Evolutionary conservation across 2,888 invertebrate species (phyloP).

Genomic region (Perithous albicinctus): DNA sequence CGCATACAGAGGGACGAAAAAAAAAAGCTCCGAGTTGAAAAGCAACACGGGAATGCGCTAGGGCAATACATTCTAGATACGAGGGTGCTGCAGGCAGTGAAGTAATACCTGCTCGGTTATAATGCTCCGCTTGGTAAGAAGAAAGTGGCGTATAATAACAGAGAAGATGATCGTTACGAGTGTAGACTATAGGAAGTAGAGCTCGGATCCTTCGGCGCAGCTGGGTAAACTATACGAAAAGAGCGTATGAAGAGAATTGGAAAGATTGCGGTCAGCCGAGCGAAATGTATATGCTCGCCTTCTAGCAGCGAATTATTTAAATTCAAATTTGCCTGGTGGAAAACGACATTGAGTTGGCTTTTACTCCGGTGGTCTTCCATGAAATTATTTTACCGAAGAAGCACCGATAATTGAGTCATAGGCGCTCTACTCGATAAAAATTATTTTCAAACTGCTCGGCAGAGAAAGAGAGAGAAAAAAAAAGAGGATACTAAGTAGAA

Average conservation of each 20-base stretch:
- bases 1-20: slow-evolving; percentile 12
- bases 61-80: background rate
- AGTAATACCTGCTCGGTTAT: slow-evolving; percentile 12
- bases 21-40: slow-evolving; percentile 21
- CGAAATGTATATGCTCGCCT: slow-evolving; percentile 5
- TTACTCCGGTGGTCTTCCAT: background rate
- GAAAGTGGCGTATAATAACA: slow-evolving; percentile 44
- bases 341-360: background rate
- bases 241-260: slow-evolving; percentile 9
- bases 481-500: no score
- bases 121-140: slow-evolving; percentile 27
- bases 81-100: slow-evolving; percentile 3
- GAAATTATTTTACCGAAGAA: background rate
- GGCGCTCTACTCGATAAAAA: slow-evolving; percentile 7
- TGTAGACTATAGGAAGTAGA: slow-evolving; percentile 21
- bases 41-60: background rate
- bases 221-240: slow-evolving; percentile 27
- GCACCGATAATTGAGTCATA: slow-evolving; percentile 12
- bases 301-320: slow-evolving; percentile 19
- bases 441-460: background rate
- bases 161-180: slow-evolving; percentile 33
- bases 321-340: background rate
- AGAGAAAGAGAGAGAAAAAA: background rate
- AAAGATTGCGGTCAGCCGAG: slow-evolving; percentile 15
- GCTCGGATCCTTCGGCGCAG: slow-evolving; percentile 22